Conservation (phyloP, 2,888 invertebrate genomes). For the Ceriagrion tenellum region DNA sequence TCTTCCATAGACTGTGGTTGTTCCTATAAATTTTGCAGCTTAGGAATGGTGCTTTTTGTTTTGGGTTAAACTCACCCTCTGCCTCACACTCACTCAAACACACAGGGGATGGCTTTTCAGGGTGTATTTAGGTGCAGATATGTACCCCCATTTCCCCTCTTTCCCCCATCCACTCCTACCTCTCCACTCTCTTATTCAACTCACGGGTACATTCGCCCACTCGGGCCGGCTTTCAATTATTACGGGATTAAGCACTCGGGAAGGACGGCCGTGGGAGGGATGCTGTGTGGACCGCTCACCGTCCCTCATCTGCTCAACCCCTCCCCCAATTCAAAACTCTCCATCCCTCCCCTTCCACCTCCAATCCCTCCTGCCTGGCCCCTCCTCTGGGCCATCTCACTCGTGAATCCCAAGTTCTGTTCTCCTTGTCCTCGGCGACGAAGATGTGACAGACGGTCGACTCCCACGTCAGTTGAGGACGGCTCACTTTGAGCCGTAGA, state of each 20-base stretch:
- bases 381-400: too few relatives aligned
- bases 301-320: neutral
- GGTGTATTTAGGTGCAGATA: neutral
- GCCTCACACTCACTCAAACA: too few relatives aligned
- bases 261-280: neutral
- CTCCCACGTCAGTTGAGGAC: too few relatives aligned
- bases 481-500: too few relatives aligned
- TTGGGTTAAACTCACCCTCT: too few relatives aligned
- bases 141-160: neutral
- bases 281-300: neutral
- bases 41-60: too few relatives aligned
- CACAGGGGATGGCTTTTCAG: too few relatives aligned
- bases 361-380: too few relatives aligned
- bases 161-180: neutral
- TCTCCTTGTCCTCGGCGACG: neutral
- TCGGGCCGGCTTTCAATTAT: neutral
- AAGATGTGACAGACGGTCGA: too few relatives aligned
- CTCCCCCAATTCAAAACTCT: neutral
- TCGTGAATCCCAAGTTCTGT: neutral
- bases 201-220: neutral
- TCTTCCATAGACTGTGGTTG: too few relatives aligned
- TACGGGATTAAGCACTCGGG: slow-evolving; percentile 1
- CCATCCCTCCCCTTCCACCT: too few relatives aligned
- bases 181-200: neutral
- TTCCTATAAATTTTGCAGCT: too few relatives aligned